Conservation (phyloP, 2,888 invertebrate genomes). For the Gymnosoma rotundatum region DNA sequence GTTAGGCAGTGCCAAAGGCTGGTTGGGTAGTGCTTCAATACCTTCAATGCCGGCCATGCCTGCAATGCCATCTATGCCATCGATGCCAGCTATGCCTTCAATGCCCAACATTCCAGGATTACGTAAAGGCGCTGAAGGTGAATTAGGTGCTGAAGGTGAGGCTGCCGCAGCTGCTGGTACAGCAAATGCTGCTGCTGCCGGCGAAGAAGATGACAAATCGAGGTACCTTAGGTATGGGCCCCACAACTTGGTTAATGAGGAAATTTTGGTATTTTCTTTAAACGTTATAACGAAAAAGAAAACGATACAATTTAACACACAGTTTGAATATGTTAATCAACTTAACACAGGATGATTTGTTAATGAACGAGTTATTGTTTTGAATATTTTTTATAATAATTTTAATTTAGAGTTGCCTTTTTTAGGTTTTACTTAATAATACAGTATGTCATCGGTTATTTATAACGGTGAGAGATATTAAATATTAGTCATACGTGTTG, state of each 20-base stretch:
- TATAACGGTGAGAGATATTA: not conserved
- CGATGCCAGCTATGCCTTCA: conserved; percentile 82
- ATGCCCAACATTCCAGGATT: conserved; percentile 87
- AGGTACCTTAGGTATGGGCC: conserved; percentile 91
- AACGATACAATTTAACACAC: conserved; percentile 47
- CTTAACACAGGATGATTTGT: conserved; percentile 34
- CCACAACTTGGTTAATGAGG: conserved; percentile 81
- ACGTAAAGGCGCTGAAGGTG: conserved; percentile 85
- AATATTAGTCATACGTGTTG: not conserved
- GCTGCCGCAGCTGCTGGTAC: conserved; percentile 81
- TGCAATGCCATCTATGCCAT: conserved; percentile 81
- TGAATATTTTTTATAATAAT: too few species aligned
- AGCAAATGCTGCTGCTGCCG: conserved; percentile 76
- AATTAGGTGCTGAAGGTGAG: conserved; percentile 78
- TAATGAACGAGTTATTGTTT: conserved; percentile 48
- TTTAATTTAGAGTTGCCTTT: not conserved
- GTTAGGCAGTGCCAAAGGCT: conserved; percentile 93
- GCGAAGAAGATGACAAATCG: conserved; percentile 93
- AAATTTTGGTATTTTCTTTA: conserved; percentile 78
- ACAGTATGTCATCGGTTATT: not conserved
- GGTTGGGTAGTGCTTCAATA: conserved; percentile 86
- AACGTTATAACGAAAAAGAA: conserved; percentile 34
- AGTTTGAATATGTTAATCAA: conserved; percentile 52
- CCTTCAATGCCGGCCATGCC: conserved; percentile 82
- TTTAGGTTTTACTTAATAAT: conserved; percentile 16